Evolutionary conservation across 2,113 vertebrate genomes (phyloP).

Genomic region (Urocitellus parryii): DNA sequence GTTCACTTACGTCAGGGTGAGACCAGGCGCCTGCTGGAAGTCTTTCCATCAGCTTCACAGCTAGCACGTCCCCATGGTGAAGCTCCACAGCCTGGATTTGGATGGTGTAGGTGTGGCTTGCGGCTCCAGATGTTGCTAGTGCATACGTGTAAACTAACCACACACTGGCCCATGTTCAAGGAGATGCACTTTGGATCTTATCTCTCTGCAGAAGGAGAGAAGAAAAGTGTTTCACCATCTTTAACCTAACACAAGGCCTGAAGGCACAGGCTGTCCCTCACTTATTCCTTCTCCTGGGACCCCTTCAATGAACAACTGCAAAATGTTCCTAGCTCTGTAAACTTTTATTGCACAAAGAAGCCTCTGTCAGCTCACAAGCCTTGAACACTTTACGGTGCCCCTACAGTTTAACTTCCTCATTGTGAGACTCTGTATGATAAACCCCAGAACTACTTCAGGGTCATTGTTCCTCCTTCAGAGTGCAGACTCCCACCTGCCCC

Average conservation of each 20-base stretch:
- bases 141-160: not conserved
- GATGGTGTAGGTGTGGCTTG: not conserved
- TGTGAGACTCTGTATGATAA: no score
- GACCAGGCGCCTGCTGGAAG: not conserved
- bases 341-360: no score
- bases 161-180: not conserved
- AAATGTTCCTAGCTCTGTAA: no score
- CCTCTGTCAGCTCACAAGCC: no score
- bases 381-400: no score
- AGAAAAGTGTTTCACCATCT: not conserved
- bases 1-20: no score
- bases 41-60: fast-evolving
- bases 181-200: not conserved
- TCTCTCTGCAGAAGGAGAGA: not conserved
- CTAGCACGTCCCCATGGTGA: no score
- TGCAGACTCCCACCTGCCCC: no score
- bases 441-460: no score
- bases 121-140: not conserved
- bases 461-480: no score
- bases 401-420: no score
- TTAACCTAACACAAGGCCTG: no score
- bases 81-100: not conserved
- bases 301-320: not conserved
- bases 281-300: not conserved
- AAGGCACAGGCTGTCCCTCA: not conserved